Percentiles rank a stretch among this genome's conserved stretches.
Conservation (phyloP, 2,797 vertebrate genomes). For the Channa striata region DNA sequence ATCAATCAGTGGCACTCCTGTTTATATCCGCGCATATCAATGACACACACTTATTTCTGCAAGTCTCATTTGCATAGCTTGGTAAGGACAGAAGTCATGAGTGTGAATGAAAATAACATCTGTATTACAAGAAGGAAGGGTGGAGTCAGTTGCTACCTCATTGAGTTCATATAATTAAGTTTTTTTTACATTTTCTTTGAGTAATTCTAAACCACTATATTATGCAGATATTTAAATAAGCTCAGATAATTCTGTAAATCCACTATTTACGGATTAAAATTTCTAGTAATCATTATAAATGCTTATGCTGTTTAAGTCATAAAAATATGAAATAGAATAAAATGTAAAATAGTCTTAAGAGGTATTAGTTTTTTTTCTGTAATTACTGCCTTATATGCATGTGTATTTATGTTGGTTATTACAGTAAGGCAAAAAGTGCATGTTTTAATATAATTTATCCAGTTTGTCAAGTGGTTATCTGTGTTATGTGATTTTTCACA, state of each 20-base stretch:
- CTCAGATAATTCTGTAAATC: constrained; percentile 19
- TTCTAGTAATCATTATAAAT: background rate
- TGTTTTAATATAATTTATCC: background rate
- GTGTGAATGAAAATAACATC: constrained; percentile 22
- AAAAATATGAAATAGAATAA: too few relatives aligned
- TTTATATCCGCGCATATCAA: constrained; percentile 74
- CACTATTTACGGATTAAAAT: background rate
- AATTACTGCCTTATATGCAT: constrained; percentile 3
- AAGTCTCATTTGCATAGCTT: constrained; percentile 74
- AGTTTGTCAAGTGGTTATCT: background rate
- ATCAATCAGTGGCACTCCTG: constrained; percentile 82
- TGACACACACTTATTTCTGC: constrained; percentile 60
- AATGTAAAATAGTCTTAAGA: background rate
- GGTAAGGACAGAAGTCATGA: constrained; percentile 60
- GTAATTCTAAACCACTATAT: constrained; percentile 2
- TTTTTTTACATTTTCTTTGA: background rate
- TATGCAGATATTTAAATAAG: constrained; percentile 12
- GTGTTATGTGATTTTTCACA: background rate
- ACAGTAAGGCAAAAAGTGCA: background rate
- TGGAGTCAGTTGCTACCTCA: background rate
- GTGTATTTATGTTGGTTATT: constrained; percentile 1
- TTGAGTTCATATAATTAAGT: background rate
- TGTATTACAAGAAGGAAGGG: background rate
- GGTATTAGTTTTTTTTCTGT: background rate
- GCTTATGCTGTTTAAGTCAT: background rate